Conservation (phyloP, 2,797 vertebrate species). For the Allobates femoralis region DNA sequence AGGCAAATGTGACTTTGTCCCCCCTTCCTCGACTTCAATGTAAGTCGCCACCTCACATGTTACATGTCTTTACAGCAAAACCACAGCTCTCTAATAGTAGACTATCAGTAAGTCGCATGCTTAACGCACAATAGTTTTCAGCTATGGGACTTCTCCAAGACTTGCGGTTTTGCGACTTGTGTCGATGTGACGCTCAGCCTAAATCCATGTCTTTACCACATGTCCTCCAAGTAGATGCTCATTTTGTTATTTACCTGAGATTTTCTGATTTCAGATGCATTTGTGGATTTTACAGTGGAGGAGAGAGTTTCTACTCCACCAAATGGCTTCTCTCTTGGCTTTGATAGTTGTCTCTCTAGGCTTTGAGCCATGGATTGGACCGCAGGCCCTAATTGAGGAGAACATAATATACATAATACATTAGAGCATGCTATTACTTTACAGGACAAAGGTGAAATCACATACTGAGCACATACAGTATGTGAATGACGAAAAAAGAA, state of each 20-base stretch:
- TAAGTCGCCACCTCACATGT: too few relatives aligned
- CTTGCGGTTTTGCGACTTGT: too few relatives aligned
- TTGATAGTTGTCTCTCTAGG: conserved; percentile 68
- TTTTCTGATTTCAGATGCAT: conserved; percentile 62
- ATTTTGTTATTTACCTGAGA: conserved; percentile 6
- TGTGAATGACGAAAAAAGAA: background rate
- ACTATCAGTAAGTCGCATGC: too few relatives aligned
- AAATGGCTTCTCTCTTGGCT: conserved; percentile 59
- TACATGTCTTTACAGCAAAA: background rate
- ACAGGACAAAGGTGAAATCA: background rate
- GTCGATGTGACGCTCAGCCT: too few relatives aligned
- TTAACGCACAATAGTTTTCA: too few relatives aligned
- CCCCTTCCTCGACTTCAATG: too few relatives aligned
- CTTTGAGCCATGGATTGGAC: conserved; percentile 67
- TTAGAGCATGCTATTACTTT: background rate
- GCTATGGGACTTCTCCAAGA: too few relatives aligned
- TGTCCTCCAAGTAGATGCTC: background rate
- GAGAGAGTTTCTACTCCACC: conserved; percentile 63
- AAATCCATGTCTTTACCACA: background rate
- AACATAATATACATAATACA: background rate
- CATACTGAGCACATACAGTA: background rate
- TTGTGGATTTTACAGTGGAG: conserved; percentile 31
- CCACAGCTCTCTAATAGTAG: too few relatives aligned
- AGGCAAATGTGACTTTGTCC: too few relatives aligned
- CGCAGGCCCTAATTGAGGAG: conserved; percentile 66